Evolutionary conservation across 2,888 invertebrate species (phyloP), one percentile per base, ranked within the genome.

Genomic region (Xiphydria camelus): DNA sequence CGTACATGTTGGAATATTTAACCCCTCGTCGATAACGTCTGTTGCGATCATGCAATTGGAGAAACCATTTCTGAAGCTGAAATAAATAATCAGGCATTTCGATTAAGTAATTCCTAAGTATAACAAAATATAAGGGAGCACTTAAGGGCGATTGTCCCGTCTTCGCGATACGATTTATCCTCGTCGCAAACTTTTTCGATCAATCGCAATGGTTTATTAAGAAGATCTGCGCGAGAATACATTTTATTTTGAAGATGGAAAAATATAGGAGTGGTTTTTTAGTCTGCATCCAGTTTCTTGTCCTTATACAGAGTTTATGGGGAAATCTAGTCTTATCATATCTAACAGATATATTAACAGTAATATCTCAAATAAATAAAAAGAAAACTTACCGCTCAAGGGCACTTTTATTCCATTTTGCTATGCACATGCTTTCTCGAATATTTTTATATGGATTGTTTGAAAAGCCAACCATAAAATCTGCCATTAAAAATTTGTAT

Each of bases 21-120:
- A 83, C 0, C 94, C 94, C 77, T 95, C 95, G 70, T 95, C 95
- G 19, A 95, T 78, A 0, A 95, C 89, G 67, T 87, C 87, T 0
- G 95, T 88, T 1, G 88, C 82, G 1, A 88, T 75, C 19, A 91
- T 68, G 2, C 89, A 66, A 70, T 91, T 91, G 4, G 79, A 73
- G 21, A 80, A 76, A 5, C 83, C 82, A 5, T 73, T 73, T 15
- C 80, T 78, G 63, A 88, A 88, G 23, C 81, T 78, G 53, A 51
- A 45, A 41, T 25, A 31, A 45, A 29, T 43, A 36, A 31, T 25
- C n/a, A n/a, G n/a, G n/a, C n/a, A n/a, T n/a, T n/a, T n/a, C n/a
- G n/a, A n/a, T n/a, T n/a, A n/a, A n/a, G n/a, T n/a, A n/a, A n/a
- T n/a, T n/a, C n/a, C n/a, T n/a, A n/a, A n/a, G n/a, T n/a, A n/a